Base-by-base conservation (phyloP, 2,113 vertebrate genomes). In the Xiphophorus maculatus region DNA sequence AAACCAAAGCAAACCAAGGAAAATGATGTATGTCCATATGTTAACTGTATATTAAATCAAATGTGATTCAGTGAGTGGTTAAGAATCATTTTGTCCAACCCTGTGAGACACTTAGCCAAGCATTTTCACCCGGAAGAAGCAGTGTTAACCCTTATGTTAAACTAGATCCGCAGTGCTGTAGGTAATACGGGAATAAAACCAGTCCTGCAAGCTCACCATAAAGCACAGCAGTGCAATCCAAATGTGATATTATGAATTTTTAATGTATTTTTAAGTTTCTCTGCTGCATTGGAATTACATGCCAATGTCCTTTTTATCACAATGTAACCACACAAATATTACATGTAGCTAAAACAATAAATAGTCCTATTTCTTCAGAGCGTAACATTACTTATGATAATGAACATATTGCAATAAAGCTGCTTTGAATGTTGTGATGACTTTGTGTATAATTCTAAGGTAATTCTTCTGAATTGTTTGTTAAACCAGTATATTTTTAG, bases 221-320 rank as follows among this genome's bases (percentile, higher is more conserved):
- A 69, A 78, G 32, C 54, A 48, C 28, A 42, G 64, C 6, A 35
- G 27, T 66, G 64, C 72, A 58, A 69, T 35, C 19, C 32, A 54
- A 42, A 63, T 42, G 10, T 25, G 63, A 6, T 4, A 3, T 44
- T 37, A 62, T 67, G 30, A 60, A 48, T 63, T 3, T 29, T 74
- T 51, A 61, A 75, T 78, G 29, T 58, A 12, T 67, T 80, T 66
- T 63, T 68, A 80, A 69, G 65, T 73, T 69, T 1, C 61, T 76
- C 40, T 42, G 63, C 64, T 65, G 37, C 66, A 80, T 60, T 72
- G 13, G 48, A 71, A 22, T 63, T 76, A 51, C 32, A 73, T 67
- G 12, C 35, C 63, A 40, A 25, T 60, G n/a, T 68, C 17, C 30
- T 27, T 27, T 68, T 74, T 61, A 44, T 63, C 25, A 30, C 1